Evolutionary conservation across 1,140 invertebrate genomes (phyloP), one percentile per base, ranked within the genome.

Genomic region (Lordiphosa collinella): DNA sequence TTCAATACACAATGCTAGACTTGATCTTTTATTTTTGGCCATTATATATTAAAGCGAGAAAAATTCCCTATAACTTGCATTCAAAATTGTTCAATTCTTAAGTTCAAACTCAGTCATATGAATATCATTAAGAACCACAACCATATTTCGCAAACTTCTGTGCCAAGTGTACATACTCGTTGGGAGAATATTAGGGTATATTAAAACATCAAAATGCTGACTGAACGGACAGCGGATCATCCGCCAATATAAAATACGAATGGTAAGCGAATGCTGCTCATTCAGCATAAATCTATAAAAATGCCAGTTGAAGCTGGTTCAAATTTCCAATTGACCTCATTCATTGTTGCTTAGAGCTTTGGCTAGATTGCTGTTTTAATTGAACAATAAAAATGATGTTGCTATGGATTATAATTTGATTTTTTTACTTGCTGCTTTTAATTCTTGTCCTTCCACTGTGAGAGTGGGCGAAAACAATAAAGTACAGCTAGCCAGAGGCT

Each of bases 261-360:
- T 65, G 51, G 62, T 48, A 48, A 38, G 63, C 53, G 44, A 65
- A 36, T 57, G 40, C 58, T 36, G 35, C 50, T 64, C 48, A 58
- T 54, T 69, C 40, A 61, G 53, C 43, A 62, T 34, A 74, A 54
- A 66, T 66, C 66, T 57, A 82, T 82, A 80, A 80, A 64, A 63
- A 71, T 82, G 66, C 52, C 22, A 40, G 60, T 68, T 52, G 54
- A 36, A 47, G 22, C 41, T 47, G n/a, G 18, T 1, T 29, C 55
- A 44, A 52, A 60, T 50, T 70, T 55, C 34, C 57, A 54, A 22
- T 44, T 82, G 72, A 73, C 71, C 71, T 64, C 41, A 60, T 57
- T 76, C 50, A 34, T 31, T 13, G 48, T 56, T 29, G 18, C 52
- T 12, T 1, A n/a, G 52, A 22, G 44, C 44, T 56, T 38, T 49